Conservation (phyloP, 2,888 invertebrate genomes). For the Mellilla xanthometata region DNA sequence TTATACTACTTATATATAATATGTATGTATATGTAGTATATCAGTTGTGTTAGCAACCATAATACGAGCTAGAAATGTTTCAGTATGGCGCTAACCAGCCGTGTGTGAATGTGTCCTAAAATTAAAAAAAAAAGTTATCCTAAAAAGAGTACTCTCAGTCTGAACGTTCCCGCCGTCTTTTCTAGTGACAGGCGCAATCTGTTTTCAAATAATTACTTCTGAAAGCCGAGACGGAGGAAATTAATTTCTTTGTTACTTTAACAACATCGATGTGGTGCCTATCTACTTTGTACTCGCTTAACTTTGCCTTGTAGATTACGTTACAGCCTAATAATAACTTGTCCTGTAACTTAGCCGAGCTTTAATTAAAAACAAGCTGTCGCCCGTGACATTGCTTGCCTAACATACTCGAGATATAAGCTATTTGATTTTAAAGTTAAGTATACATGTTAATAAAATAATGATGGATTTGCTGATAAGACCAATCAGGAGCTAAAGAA, state of each 20-base stretch:
- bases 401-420: no score
- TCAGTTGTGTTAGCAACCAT: no score
- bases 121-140: neutral
- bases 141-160: constrained; percentile 25
- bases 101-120: neutral
- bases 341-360: constrained; percentile 15
- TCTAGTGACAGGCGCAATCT: constrained; percentile 72
- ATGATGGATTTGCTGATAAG: no score
- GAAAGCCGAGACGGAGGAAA: constrained; percentile 70
- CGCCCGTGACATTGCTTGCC: neutral
- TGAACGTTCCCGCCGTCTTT: constrained; percentile 46
- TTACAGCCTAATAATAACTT: constrained; percentile 20
- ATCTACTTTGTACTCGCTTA: constrained; percentile 34
- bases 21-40: no score
- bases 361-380: constrained; percentile 11
- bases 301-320: constrained; percentile 23
- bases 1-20: no score
- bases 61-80: no score
- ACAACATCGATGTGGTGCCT: constrained; percentile 50
- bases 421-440: no score
- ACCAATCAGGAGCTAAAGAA: no score
- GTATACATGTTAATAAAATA: no score
- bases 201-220: constrained; percentile 76
- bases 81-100: no score
- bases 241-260: constrained; percentile 72